Conservation (phyloP, 2,797 vertebrate species). For the Leptatherina wallacei region DNA sequence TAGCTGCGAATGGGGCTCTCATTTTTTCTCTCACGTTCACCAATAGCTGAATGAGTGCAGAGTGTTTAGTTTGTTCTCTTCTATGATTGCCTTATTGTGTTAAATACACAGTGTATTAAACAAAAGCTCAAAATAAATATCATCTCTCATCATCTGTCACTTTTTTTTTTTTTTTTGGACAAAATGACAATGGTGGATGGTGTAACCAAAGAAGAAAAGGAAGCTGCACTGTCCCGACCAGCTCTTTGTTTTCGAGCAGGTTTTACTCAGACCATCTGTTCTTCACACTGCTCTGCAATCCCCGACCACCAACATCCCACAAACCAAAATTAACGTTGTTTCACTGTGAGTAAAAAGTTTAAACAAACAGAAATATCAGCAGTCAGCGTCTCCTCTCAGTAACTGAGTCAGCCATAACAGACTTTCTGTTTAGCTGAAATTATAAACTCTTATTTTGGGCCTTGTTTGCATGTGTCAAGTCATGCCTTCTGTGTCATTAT, state of each 20-base stretch:
- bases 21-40: constrained; percentile 49
- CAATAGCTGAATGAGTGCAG: constrained; percentile 47
- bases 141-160: constrained; percentile 17
- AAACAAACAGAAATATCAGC: constrained; percentile 84
- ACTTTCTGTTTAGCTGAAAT: constrained; percentile 72
- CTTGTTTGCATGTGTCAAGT: constrained; percentile 59
- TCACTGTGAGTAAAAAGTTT: constrained; percentile 78
- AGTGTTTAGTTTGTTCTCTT: constrained; percentile 38
- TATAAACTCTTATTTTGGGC: constrained; percentile 75
- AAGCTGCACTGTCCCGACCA: constrained; percentile 35
- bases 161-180: constrained; percentile 4
- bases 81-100: constrained; percentile 36
- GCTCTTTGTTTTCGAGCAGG: constrained; percentile 55
- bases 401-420: constrained; percentile 66
- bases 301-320: constrained; percentile 73
- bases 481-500: constrained; percentile 51
- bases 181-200: constrained; percentile 19
- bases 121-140: constrained; percentile 39
- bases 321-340: constrained; percentile 81
- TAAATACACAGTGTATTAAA: constrained; percentile 38
- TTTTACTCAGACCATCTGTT: constrained; percentile 74
- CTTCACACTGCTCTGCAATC: constrained; percentile 70
- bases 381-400: constrained; percentile 78
- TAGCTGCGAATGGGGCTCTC: constrained; percentile 68
- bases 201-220: constrained; percentile 34